These are phyloP conservation scores for Ormyrus rosae DNA, from an alignment of 2,888 invertebrate species.

Conservation along the genomic window DNA sequence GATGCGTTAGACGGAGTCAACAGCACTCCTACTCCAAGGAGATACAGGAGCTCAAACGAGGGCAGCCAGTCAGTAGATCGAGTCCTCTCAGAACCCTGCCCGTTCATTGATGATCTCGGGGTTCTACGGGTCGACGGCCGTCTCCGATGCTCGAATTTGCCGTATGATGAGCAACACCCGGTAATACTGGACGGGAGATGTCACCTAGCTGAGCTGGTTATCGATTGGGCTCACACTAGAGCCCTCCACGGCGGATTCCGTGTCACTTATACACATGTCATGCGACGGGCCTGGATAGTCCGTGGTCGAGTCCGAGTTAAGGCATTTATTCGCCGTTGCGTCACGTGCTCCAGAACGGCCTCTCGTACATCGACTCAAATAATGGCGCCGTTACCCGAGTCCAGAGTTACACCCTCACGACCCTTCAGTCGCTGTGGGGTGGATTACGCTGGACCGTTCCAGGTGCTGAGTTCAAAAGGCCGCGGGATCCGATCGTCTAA, in stretches of 20 bases:
- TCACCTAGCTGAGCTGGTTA: background rate
- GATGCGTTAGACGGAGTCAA: background rate
- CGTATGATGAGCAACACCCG: slow-evolving; percentile 2
- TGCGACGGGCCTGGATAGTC: slow-evolving; percentile 24
- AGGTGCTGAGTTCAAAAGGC: background rate
- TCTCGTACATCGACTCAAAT: background rate
- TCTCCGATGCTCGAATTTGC: background rate
- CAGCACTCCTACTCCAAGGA: background rate
- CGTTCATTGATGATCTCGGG: background rate
- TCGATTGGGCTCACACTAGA: slow-evolving; percentile 15
- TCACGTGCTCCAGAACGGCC: background rate
- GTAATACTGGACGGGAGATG: background rate
- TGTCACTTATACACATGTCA: slow-evolving; percentile 2
- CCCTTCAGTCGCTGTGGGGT: background rate
- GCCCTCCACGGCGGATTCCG: slow-evolving; percentile 27
- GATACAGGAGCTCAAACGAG: background rate
- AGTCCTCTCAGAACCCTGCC: background rate
- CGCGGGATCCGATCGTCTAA: slow-evolving; percentile 42
- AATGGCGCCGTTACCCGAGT: slow-evolving; percentile 46
- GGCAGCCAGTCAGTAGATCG: background rate
- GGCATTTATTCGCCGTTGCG: background rate
- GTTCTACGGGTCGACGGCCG: slow-evolving; percentile 17
- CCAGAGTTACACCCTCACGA: slow-evolving; percentile 2
- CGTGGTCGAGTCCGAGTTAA: background rate
- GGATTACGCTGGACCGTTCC: slow-evolving; percentile 3